Conservation (phyloP, 2,888 invertebrate genomes). For the Octodonta nipae region DNA sequence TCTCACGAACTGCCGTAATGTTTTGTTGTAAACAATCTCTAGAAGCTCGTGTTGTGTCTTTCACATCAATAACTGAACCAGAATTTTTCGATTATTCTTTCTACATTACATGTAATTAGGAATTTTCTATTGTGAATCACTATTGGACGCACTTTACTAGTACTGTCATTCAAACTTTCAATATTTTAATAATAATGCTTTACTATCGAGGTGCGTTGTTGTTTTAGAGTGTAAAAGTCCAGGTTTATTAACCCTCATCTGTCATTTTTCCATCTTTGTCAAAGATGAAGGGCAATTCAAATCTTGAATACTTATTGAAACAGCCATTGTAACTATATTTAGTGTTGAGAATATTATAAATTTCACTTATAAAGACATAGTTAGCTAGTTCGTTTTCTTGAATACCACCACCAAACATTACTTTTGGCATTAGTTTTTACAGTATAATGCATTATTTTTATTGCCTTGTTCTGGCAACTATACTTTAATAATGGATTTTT, state of each 20-base stretch:
- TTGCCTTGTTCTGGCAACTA: too few relatives aligned
- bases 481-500: too few relatives aligned
- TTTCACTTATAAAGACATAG: too few relatives aligned
- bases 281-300: not conserved
- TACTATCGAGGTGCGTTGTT: not conserved
- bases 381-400: too few relatives aligned
- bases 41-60: not conserved
- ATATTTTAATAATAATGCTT: slow-evolving; percentile 3
- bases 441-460: too few relatives aligned
- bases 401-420: too few relatives aligned
- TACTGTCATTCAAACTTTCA: not conserved
- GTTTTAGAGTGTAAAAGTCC: too few relatives aligned
- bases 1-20: slow-evolving; percentile 1
- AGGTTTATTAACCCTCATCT: not conserved
- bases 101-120: not conserved
- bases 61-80: slow-evolving; percentile 2
- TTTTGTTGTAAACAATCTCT: not conserved
- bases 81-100: slow-evolving; percentile 2
- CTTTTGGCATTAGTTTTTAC: too few relatives aligned
- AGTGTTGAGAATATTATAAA: too few relatives aligned
- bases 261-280: not conserved
- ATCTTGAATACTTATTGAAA: not conserved
- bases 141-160: too few relatives aligned
- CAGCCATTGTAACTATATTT: not conserved
- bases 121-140: too few relatives aligned